Percentiles rank a stretch among this genome's conserved stretches.
Conservation (phyloP, 1,140 invertebrate species). For the Antheraea pernyi region DNA sequence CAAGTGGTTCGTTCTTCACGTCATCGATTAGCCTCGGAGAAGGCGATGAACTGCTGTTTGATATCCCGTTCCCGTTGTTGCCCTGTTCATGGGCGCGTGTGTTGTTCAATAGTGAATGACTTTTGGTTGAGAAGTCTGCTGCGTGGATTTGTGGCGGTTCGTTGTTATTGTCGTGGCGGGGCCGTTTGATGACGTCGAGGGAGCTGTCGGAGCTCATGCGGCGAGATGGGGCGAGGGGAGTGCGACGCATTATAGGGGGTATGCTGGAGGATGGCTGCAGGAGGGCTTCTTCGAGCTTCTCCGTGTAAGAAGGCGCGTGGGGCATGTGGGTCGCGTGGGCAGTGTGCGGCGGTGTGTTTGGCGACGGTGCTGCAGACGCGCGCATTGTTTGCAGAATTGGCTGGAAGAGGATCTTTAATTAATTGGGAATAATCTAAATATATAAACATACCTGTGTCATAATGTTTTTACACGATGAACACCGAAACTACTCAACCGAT, state of each 20-base stretch:
- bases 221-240: slow-evolving; percentile 82
- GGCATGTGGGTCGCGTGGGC: slow-evolving; percentile 68
- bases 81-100: slow-evolving; percentile 59
- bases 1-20: slow-evolving; percentile 90
- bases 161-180: slow-evolving; percentile 80
- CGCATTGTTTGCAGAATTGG: slow-evolving; percentile 82
- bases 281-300: slow-evolving; percentile 81
- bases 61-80: slow-evolving; percentile 76
- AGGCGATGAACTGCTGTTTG: slow-evolving; percentile 81
- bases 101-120: slow-evolving; percentile 24
- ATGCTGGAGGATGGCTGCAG: slow-evolving; percentile 81
- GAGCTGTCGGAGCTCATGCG: slow-evolving; percentile 81
- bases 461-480: too few species aligned
- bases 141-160: slow-evolving; percentile 79
- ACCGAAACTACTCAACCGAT: too few species aligned
- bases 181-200: slow-evolving; percentile 80
- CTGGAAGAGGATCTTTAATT: slow-evolving; percentile 37
- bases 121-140: slow-evolving; percentile 87
- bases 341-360: slow-evolving; percentile 74
- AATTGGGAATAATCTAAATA: neutral
- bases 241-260: slow-evolving; percentile 83
- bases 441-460: neutral
- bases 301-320: slow-evolving; percentile 79
- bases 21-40: slow-evolving; percentile 82
- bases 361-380: slow-evolving; percentile 53